A percentile compares a stretch with the other conserved stretches of the same genome.
Conservation (phyloP, 2,113 vertebrate genomes). For the Gymnarchus niloticus region DNA sequence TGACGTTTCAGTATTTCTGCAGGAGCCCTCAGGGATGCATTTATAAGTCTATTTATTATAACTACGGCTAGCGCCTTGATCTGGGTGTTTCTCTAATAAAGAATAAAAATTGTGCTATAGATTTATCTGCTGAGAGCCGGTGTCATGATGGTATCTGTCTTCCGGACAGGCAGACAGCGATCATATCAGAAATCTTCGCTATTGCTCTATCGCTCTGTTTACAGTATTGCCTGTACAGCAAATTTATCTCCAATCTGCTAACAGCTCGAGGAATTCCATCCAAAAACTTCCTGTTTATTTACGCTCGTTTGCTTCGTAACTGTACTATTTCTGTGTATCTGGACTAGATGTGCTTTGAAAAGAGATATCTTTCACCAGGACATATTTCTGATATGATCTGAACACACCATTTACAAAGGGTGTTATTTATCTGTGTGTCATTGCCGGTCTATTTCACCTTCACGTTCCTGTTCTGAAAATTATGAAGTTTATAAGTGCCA, state of each 20-base stretch:
- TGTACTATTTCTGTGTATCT: neutral
- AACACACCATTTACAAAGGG: neutral
- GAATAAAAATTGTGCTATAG: neutral
- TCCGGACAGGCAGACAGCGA: too few species aligned
- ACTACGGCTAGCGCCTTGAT: neutral
- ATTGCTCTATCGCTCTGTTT: neutral
- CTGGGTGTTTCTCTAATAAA: neutral
- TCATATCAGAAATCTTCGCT: too few species aligned
- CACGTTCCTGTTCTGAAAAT: neutral
- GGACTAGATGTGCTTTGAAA: neutral
- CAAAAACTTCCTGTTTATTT: slow-evolving; percentile 1
- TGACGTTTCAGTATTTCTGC: neutral
- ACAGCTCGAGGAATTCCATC: neutral
- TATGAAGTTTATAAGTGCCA: neutral
- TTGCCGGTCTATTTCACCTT: too few species aligned
- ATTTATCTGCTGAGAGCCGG: neutral
- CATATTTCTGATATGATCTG: neutral
- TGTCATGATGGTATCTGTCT: too few species aligned
- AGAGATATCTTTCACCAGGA: neutral
- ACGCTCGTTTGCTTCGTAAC: neutral
- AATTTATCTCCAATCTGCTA: slow-evolving; percentile 9
- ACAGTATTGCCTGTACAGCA: neutral
- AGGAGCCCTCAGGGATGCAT: neutral
- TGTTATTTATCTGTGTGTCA: neutral
- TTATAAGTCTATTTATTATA: neutral